Base-by-base conservation (phyloP, 2,797 vertebrate species). In the Anniella stebbinsi region DNA sequence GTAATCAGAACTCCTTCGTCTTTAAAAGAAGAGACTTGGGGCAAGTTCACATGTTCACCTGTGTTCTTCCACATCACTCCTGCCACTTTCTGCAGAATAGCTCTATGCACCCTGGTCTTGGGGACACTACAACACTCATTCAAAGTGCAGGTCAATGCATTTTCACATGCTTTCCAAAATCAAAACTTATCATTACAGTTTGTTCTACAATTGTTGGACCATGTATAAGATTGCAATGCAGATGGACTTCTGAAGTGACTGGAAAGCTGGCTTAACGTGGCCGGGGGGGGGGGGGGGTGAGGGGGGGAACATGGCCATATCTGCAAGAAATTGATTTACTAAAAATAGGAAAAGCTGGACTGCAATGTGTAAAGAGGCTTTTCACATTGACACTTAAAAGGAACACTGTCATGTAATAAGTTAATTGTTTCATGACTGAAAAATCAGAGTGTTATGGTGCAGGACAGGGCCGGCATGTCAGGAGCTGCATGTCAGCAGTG, bases 271-370 rank as follows among this genome's bases (percentile, higher is more conserved):
- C 28, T 83, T 63, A 48, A 8, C 6, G 38, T 67, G 17, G n/a
- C n/a, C n/a, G n/a, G n/a, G n/a, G n/a, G n/a, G n/a, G n/a, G n/a
- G n/a, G n/a, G n/a, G n/a, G n/a, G n/a, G n/a, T n/a, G n/a, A n/a
- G n/a, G n/a, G n/a, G n/a, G 28, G 12, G 25, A 28, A 28, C 54
- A 57, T 13, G 28, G 33, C 41, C 45, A 60, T 9, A 25, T 80
- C n/a, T 48, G 30, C 77, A n/a, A 70, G 10, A 66, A n/a, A 72
- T 41, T 51, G 45, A 93, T 83, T 69, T 57, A 28, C n/a, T 83
- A 30, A 25, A 87, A 93, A 57, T n/a, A 0, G 81, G 21, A 73
- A 80, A 48, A 13, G 60, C 41, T 17, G 60, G 0, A 28, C 23
- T 45, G 28, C 15, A 30, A 25, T 17, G 15, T 18, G 2, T 66